Base-by-base conservation (phyloP, 2,797 vertebrate genomes). In the Acestrorhynchus altus region DNA sequence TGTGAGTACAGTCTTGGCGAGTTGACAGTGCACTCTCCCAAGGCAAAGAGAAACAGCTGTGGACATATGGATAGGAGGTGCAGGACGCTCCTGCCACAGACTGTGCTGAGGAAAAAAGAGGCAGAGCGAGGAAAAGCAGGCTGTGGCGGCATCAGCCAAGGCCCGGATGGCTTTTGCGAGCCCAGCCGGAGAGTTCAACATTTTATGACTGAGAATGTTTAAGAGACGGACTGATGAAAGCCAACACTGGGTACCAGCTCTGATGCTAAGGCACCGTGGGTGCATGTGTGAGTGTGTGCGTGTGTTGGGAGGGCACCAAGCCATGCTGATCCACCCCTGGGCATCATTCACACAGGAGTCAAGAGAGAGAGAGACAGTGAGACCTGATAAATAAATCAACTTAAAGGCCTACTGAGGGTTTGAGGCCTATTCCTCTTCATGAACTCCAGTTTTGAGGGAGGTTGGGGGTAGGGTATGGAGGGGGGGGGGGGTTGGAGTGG, bases 371-470 rank as follows among this genome's bases (percentile, higher is more conserved):
- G 87, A 91, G 88, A 84, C 86, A 89, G 86, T 80, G 84, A 89
- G 88, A 91, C 89, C 90, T 93, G 93, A 94, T 94, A 93, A 94
- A 94, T 94, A 94, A 94, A 94, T 94, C 92, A 94, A 93, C 91
- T 93, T 91, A 93, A 91, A 89, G 90, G 87, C 86, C 91, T 90
- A 91, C 88, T 84, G 91, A 90, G 91, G 91, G 92, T 91, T 92
- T 89, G 87, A 92, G 90, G 86, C 87, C 88, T 89, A 88, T 91
- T 90, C 88, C 87, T 89, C 90, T 91, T 91, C 86, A 89, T 92
- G 86, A 91, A 88, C 76, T 64, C 77, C 51, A 76, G 67, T 78
- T 90, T 86, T 83, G 65, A 78, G 71, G 74, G 47, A 75, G 81
- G 46, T 65, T 35, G 57, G 56, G 74, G 44, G 60, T 35, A 64